Conservation (phyloP, 2,888 invertebrate species). For the Drosophila demipolita region DNA sequence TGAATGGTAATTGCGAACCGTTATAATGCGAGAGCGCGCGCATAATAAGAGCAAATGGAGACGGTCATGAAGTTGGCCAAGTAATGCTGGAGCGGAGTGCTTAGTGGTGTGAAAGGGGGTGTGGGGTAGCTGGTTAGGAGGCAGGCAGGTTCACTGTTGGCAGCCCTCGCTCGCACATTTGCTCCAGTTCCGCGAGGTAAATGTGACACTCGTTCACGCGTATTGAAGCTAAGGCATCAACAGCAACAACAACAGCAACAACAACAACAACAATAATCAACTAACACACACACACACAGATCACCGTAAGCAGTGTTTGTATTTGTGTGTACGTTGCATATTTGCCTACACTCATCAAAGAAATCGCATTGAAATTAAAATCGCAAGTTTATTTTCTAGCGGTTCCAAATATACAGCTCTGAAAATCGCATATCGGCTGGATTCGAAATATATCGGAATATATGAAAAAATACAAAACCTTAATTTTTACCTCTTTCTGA, state of each 20-base stretch:
- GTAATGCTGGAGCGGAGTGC: neutral
- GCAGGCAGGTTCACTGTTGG: slow-evolving; percentile 31
- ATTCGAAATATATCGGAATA: neutral
- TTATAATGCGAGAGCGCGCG: slow-evolving; percentile 76
- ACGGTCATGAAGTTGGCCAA: slow-evolving; percentile 38
- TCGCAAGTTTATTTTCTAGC: neutral
- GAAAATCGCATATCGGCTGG: neutral
- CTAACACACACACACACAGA: neutral
- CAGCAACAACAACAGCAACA: neutral
- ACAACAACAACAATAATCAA: slow-evolving; percentile 1
- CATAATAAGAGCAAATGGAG: slow-evolving; percentile 70
- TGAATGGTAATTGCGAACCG: slow-evolving; percentile 80
- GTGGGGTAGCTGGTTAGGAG: neutral
- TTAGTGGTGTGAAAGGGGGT: neutral
- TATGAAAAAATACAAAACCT: neutral
- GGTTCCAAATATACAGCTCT: neutral
- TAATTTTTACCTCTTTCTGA: fast-evolving
- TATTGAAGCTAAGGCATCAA: slow-evolving; percentile 17
- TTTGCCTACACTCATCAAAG: slow-evolving; percentile 40
- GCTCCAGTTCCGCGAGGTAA: slow-evolving; percentile 74
- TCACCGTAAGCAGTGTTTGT: neutral
- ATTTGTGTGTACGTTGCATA: slow-evolving; percentile 6
- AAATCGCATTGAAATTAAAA: neutral
- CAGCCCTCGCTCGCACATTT: slow-evolving; percentile 69
- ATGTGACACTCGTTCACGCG: slow-evolving; percentile 69